Evolutionary conservation across 2,113 vertebrate species (phyloP).

Genomic region (Struthidea cinerea): DNA sequence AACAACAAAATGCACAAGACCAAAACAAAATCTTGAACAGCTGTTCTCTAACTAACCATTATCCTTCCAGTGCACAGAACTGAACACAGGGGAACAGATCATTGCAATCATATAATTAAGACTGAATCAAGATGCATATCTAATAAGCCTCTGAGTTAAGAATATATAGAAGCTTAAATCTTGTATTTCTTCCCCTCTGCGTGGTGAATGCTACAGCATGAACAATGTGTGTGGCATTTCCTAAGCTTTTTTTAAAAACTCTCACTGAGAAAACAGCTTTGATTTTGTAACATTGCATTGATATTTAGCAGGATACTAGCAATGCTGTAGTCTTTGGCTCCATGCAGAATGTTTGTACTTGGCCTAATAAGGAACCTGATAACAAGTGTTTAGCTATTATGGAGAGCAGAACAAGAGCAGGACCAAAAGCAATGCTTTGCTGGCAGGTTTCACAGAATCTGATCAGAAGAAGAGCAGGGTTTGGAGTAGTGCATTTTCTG

Average conservation of each 20-base stretch:
- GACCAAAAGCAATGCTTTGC: neutral
- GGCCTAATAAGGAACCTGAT: neutral
- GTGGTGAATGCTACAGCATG: neutral
- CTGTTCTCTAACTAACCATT: neutral
- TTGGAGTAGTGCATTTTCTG: neutral
- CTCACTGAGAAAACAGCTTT: neutral
- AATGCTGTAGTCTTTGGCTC: neutral
- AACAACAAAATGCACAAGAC: neutral
- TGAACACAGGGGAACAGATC: neutral
- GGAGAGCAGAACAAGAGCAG: neutral
- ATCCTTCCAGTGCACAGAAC: neutral
- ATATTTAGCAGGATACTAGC: neutral
- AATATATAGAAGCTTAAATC: neutral
- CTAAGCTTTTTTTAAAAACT: neutral
- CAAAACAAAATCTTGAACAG: neutral
- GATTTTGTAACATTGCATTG: neutral
- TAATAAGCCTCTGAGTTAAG: neutral
- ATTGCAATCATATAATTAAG: neutral
- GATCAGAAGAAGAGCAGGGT: neutral
- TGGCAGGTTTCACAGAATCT: neutral
- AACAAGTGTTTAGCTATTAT: neutral
- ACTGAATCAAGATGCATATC: neutral
- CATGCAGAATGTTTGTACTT: neutral
- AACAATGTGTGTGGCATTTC: neutral
- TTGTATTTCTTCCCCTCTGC: neutral